A percentile compares a stretch with the other conserved stretches of the same genome.
phyloP scores from a whole-genome alignment of 1,140 invertebrate species.

The Apis dorsata region DNA sequence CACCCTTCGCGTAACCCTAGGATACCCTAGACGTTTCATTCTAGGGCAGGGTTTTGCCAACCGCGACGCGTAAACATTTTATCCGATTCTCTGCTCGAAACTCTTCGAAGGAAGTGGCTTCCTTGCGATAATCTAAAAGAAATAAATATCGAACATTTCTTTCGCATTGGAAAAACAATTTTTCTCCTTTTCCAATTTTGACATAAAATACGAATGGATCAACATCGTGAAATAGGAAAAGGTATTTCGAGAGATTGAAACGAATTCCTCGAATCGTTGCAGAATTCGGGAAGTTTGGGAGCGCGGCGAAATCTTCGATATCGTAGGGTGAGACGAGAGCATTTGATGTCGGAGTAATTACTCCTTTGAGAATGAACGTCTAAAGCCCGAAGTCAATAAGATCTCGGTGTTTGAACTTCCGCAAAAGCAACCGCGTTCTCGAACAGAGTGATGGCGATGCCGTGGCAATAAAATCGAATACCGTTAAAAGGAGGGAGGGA shows the following conservation, averaged over 20 bases:
- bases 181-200: no score
- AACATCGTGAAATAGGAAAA: neutral
- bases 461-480: neutral
- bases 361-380: neutral
- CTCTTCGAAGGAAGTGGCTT: constrained; percentile 9
- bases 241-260: neutral
- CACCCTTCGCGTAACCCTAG: constrained; percentile 51
- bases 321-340: neutral
- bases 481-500: neutral
- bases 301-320: neutral
- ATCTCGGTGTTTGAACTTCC: neutral
- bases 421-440: neutral
- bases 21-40: constrained; percentile 35
- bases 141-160: neutral
- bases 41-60: neutral
- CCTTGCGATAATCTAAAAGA: neutral
- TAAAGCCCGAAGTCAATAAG: neutral
- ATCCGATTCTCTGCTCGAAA: neutral
- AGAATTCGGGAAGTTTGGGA: neutral
- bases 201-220: neutral
- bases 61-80: constrained; percentile 9
- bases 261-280: neutral
- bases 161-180: neutral
- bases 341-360: constrained; percentile 10
- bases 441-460: neutral